Evolutionary conservation across 1,140 invertebrate genomes (phyloP), one percentile per base, ranked within the genome.

Genomic region (Magallana ariakensis): DNA sequence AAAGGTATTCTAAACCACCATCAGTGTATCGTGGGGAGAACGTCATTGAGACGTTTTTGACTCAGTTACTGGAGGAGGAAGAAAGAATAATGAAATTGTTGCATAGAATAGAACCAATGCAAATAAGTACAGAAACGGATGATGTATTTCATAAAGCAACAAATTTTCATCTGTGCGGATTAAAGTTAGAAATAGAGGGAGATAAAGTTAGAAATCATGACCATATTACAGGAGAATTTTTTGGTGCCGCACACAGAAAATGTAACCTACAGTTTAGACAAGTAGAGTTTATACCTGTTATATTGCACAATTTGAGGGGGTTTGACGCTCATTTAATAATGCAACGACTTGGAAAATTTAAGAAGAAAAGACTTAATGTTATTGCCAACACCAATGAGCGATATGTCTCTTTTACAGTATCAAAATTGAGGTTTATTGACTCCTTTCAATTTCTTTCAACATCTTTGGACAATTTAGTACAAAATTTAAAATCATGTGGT

Each of bases 391-490:
- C 84, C 22, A 86, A 62, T 55, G 81, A 88, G 62, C 58, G 53
- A 10, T 88, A 88, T n/a, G 84, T 86, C 3, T 86, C 26, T 54
- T 82, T 86, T 62, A 84, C 58, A 4, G 4, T 86, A 8, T 62
- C 57, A 19, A 57, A 80, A 58, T 86, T 62, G 10, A 10, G 58
- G 0, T 86, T 88, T 56, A 56, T 88, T 0, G 85, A 88, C 66
- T 53, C 54, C 13, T 55, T 70, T 26, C 86, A 89, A 70, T 87
- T 89, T 85, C 2, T 87, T 16, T 4, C 9, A 15, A 55, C 10
- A 10, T 84, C 83, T 53, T 26, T 83, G 22, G 70, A 91, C 94
- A 11, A 93, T 95, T 89, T 89, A 80, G 16, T 57, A n/a, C 22
- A 86, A n/a, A 80, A 83, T 84, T 62, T 86, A 57, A 15, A 6